Conservation (phyloP, 2,797 vertebrate species). For the Hypotaenidia okinawae region DNA sequence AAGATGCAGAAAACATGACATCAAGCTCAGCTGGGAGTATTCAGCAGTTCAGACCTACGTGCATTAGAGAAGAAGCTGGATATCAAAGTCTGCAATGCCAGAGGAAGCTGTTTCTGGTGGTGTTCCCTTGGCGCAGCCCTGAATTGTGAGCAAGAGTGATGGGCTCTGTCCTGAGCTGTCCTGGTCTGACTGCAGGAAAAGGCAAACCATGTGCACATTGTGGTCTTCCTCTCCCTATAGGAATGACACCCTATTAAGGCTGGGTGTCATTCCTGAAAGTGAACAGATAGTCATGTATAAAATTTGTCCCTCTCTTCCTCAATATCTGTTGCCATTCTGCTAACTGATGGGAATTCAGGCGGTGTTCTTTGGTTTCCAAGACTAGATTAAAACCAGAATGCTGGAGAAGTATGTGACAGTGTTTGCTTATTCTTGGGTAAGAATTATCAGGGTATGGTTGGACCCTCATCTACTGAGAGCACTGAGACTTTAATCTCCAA, state of each 20-base stretch:
- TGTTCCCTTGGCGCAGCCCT: background rate
- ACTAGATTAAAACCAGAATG: background rate
- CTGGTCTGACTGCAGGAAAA: background rate
- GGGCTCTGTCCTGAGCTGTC: background rate
- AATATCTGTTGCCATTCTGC: background rate
- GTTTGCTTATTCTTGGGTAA: background rate
- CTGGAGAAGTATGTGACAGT: background rate
- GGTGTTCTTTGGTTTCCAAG: background rate
- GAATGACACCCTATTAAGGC: background rate
- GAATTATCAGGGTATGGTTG: background rate
- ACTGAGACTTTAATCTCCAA: background rate
- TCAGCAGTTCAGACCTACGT: background rate
- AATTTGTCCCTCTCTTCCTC: fast-evolving
- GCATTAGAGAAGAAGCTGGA: background rate
- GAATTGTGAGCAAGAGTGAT: background rate
- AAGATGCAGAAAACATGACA: background rate
- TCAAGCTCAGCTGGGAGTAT: background rate
- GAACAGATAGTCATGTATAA: background rate
- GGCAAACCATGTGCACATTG: background rate
- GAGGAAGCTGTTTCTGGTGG: background rate
- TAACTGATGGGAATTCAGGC: background rate
- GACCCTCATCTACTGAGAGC: background rate
- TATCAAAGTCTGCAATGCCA: background rate
- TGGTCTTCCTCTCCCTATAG: background rate
- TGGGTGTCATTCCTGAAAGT: background rate